A percentile compares a stretch with the other conserved stretches of the same genome.
These are phyloP conservation scores for Oxyteleia sp. DNA, from an alignment of 2,888 invertebrate genomes.

Conservation along the genomic window DNA sequence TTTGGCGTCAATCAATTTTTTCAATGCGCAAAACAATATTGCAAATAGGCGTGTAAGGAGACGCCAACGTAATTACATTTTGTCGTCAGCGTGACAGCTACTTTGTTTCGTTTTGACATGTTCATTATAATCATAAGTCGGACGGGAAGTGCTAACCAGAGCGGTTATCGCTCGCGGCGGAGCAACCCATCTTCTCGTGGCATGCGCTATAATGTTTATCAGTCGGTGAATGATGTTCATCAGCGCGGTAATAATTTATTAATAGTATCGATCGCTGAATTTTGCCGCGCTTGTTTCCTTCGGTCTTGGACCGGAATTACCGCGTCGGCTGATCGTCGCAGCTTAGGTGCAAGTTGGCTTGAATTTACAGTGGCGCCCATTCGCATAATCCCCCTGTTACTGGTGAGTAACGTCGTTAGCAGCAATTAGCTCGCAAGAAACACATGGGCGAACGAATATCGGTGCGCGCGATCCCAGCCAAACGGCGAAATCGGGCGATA, in stretches of 20 bases:
- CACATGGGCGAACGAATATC: conserved; percentile 81
- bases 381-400: conserved; percentile 79
- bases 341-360: conserved; percentile 61
- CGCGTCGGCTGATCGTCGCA: too few species aligned
- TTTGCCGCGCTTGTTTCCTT: conserved; percentile 48
- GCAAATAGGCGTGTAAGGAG: conserved; percentile 62
- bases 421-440: conserved; percentile 84
- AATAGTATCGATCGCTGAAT: conserved; percentile 50
- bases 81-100: conserved; percentile 57
- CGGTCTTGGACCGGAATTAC: conserved; percentile 9
- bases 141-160: conserved; percentile 67
- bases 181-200: conserved; percentile 54
- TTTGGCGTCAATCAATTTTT: too few species aligned
- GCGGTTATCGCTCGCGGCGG: conserved; percentile 63
- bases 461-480: conserved; percentile 64
- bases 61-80: conserved; percentile 57
- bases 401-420: conserved; percentile 82
- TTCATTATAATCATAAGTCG: conserved; percentile 64
- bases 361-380: conserved; percentile 78
- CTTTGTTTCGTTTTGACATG: conserved; percentile 72
- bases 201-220: conserved; percentile 60
- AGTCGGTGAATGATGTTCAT: conserved; percentile 67
- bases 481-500: conserved; percentile 52
- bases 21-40: conserved; percentile 51
- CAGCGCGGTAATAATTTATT: conserved; percentile 61